Percentiles rank a stretch among this genome's conserved stretches.
Conservation (phyloP, 2,797 vertebrate genomes). For the Microctenopoma steveboyesi region DNA sequence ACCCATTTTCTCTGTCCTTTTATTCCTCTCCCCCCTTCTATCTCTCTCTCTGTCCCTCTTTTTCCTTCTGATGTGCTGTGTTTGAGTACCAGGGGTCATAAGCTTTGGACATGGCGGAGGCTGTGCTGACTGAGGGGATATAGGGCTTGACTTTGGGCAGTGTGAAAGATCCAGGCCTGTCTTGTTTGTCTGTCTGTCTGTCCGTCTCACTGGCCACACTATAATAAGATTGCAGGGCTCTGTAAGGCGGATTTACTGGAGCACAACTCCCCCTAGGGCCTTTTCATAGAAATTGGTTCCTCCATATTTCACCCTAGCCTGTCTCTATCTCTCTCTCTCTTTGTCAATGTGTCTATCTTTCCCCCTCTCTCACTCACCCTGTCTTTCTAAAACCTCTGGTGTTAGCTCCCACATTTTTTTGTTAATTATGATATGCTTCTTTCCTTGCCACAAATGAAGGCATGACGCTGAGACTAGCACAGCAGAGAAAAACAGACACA, state of each 20-base stretch:
- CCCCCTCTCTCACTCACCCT: slow-evolving; percentile 25
- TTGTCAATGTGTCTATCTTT: slow-evolving; percentile 52
- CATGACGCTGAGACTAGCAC: slow-evolving; percentile 45
- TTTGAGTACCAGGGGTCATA: slow-evolving; percentile 74
- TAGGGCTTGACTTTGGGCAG: slow-evolving; percentile 78
- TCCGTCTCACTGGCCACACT: slow-evolving; percentile 80
- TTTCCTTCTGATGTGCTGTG: slow-evolving; percentile 56
- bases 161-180: slow-evolving; percentile 76
- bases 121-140: slow-evolving; percentile 78
- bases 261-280: slow-evolving; percentile 86
- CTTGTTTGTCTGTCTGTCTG: slow-evolving; percentile 78
- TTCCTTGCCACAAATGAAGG: slow-evolving; percentile 50
- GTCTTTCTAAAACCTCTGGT: slow-evolving; percentile 55
- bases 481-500: slow-evolving; percentile 46
- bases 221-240: slow-evolving; percentile 84
- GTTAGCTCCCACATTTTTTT: slow-evolving; percentile 55
- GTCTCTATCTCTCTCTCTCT: slow-evolving; percentile 45
- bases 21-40: slow-evolving; percentile 9
- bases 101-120: slow-evolving; percentile 66
- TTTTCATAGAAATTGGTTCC: slow-evolving; percentile 84
- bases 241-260: slow-evolving; percentile 85
- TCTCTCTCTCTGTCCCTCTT: slow-evolving; percentile 19
- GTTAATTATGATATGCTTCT: slow-evolving; percentile 66
- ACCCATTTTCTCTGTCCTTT: slow-evolving; percentile 50
- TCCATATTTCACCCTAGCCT: slow-evolving; percentile 72